A percentile compares a stretch with the other conserved stretches of the same genome.
phyloP scores from a whole-genome alignment of 2,113 vertebrate species.

The Sinocyclocheilus grahami region DNA sequence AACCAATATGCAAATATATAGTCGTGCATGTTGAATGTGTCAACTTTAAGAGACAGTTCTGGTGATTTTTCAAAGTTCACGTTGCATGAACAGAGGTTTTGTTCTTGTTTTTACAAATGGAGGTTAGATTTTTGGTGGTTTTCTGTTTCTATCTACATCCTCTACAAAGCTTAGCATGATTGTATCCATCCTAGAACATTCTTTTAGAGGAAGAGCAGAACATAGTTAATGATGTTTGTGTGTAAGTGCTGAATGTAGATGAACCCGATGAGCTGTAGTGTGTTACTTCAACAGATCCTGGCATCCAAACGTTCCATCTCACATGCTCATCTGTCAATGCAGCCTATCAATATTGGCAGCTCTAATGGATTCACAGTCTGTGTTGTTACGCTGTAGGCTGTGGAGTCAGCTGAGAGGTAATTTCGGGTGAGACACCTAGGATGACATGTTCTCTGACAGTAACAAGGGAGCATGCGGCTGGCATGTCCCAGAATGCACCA shows the following conservation, averaged over 20 bases:
- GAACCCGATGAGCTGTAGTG: background rate
- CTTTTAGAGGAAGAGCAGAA: background rate
- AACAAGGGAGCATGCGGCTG: background rate
- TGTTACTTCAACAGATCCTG: background rate
- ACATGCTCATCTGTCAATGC: conserved; percentile 2
- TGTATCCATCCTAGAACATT: background rate
- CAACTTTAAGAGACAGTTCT: background rate
- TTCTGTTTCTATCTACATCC: background rate
- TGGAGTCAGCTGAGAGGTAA: conserved; percentile 30
- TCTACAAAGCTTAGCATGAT: background rate
- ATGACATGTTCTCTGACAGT: conserved; percentile 8
- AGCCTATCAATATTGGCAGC: conserved; percentile 31
- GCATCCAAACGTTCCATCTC: background rate
- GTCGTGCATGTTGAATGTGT: background rate
- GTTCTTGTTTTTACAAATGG: no score
- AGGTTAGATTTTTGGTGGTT: background rate
- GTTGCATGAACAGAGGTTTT: background rate
- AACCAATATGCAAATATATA: no score
- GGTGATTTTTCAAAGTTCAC: background rate
- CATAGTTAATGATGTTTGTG: background rate
- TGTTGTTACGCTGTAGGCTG: conserved; percentile 19
- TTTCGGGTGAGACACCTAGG: background rate
- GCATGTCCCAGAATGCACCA: conserved; percentile 21
- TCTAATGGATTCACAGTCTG: conserved; percentile 14
- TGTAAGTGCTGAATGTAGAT: background rate